phyloP scores from a whole-genome alignment of 2,113 vertebrate genomes.

The Cynocephalus volans region DNA sequence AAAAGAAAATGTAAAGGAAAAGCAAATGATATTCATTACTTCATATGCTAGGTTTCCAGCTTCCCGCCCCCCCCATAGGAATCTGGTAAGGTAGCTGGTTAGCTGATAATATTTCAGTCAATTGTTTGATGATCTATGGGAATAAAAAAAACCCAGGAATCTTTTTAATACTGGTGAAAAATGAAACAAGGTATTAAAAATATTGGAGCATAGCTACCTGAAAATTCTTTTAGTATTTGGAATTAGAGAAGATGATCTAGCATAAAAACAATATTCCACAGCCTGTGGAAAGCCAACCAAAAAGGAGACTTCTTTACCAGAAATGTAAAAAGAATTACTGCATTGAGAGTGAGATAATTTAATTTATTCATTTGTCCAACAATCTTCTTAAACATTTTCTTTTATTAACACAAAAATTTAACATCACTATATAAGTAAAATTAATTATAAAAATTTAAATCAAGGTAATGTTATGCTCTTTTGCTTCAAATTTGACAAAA shows the following conservation, averaged over 20 bases:
- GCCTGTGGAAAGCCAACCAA: not conserved
- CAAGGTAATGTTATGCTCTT: not conserved
- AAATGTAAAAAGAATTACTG: not conserved
- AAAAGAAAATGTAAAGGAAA: slow-evolving; percentile 49
- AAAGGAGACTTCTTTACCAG: not conserved
- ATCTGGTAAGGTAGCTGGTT: not conserved
- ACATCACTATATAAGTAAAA: not conserved
- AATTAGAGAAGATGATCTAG: not conserved
- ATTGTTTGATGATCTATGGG: not conserved
- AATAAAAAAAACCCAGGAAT: not conserved
- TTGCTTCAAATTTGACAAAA: not conserved
- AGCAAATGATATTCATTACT: not conserved
- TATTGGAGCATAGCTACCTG: not conserved
- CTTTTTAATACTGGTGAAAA: not conserved
- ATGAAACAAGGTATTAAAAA: slow-evolving; percentile 2
- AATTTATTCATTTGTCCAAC: not conserved
- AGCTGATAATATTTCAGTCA: not conserved
- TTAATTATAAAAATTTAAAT: slow-evolving; percentile 39
- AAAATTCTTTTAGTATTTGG: not conserved
- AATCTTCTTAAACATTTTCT: not conserved
- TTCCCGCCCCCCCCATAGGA: not conserved
- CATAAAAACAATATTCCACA: not conserved
- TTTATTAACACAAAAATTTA: slow-evolving; percentile 22
- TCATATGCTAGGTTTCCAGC: not conserved
- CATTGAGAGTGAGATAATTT: not conserved